phyloP scores from a whole-genome alignment of 2,113 vertebrate species.

The Lepidothrix coronata region DNA sequence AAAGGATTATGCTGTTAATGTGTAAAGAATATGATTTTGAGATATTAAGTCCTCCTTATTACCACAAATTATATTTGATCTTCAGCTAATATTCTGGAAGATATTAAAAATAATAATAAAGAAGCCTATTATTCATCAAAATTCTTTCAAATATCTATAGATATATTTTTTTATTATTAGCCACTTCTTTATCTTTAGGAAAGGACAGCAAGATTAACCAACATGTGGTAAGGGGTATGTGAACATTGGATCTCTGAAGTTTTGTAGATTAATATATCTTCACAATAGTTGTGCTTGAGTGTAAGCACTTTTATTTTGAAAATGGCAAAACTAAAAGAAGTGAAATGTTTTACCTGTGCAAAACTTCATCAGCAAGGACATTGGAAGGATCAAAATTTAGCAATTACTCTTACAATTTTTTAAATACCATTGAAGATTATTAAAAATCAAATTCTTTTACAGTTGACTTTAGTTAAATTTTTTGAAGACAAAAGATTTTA shows the following conservation, averaged over 20 bases:
- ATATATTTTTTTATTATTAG: neutral
- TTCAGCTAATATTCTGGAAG: neutral
- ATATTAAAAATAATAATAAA: neutral
- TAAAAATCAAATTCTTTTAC: neutral
- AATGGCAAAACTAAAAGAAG: neutral
- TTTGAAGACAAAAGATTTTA: neutral
- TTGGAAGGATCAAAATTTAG: neutral
- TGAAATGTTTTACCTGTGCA: neutral
- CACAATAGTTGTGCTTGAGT: neutral
- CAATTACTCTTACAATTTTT: neutral
- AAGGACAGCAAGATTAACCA: neutral
- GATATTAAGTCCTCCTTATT: neutral
- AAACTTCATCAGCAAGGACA: neutral
- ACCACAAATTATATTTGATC: neutral
- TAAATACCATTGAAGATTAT: neutral
- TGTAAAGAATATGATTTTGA: conserved; percentile 2
- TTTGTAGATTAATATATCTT: neutral
- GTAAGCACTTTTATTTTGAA: neutral
- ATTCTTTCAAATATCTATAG: neutral
- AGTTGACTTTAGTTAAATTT: neutral
- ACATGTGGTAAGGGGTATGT: neutral
- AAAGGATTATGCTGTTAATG: neutral
- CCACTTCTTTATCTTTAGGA: neutral
- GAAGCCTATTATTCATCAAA: neutral
- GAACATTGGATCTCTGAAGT: accelerated